phyloP scores from a whole-genome alignment of 2,797 vertebrate species.

The Sorex maritimensis region DNA sequence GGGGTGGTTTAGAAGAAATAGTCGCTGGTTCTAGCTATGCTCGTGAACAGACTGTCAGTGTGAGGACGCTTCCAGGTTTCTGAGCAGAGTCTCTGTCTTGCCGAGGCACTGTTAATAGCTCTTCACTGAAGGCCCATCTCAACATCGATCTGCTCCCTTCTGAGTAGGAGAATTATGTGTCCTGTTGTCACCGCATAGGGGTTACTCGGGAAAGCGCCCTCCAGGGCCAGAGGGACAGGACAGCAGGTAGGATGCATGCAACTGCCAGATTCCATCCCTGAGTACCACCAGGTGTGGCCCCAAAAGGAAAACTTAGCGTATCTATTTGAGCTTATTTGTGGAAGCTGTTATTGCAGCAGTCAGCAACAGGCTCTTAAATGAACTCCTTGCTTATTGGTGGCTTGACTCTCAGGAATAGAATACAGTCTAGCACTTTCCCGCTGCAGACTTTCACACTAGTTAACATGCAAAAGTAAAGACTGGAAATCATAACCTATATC shows the following conservation, averaged over 20 bases:
- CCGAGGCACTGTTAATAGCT: background rate
- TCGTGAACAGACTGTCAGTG: constrained; percentile 1
- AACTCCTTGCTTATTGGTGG: background rate
- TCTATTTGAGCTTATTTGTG: constrained; percentile 32
- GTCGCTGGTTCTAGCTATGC: background rate
- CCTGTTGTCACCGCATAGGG: background rate
- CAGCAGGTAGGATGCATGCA: background rate
- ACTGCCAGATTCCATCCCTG: no score
- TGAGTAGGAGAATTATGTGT: background rate
- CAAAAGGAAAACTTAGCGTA: no score
- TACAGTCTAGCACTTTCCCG: background rate
- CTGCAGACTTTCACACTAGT: constrained; percentile 20
- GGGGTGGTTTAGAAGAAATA: background rate
- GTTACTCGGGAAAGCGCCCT: constrained; percentile 5
- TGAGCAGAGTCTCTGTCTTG: constrained; percentile 44
- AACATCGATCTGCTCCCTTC: background rate
- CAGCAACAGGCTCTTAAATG: background rate
- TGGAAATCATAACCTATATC: background rate
- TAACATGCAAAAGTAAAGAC: background rate
- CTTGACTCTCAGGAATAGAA: no score
- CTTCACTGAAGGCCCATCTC: constrained; percentile 5
- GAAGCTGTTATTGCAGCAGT: background rate
- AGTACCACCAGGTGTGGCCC: no score
- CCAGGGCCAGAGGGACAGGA: background rate
- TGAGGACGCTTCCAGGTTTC: background rate